phyloP scores from a whole-genome alignment of 2,888 invertebrate species.

The Caenorhabditis afra region DNA sequence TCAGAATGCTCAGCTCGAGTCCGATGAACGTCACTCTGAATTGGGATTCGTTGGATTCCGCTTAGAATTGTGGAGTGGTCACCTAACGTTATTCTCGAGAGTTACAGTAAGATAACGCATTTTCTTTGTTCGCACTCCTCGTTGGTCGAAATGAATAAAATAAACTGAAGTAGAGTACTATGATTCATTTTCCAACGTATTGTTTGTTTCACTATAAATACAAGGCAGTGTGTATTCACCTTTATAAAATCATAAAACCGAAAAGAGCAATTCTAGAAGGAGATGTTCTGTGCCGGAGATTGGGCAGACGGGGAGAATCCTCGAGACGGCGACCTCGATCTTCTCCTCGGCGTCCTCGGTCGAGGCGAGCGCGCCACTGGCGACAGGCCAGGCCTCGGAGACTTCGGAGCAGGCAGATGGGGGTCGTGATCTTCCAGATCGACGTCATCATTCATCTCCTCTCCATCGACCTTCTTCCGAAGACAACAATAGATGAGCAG shows the following conservation, averaged over 20 bases:
- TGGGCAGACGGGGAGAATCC: not conserved
- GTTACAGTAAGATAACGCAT: not conserved
- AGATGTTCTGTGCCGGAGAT: not conserved
- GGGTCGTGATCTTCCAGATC: not conserved
- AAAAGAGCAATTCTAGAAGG: too few species aligned
- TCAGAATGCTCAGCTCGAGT: not conserved
- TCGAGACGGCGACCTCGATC: not conserved
- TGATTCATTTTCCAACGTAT: too few species aligned
- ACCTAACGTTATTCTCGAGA: not conserved
- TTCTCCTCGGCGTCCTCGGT: not conserved
- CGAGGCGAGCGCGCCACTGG: not conserved
- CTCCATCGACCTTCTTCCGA: not conserved
- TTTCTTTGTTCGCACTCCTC: not conserved
- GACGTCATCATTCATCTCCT: not conserved
- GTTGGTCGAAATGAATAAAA: not conserved
- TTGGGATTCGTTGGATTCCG: too few species aligned
- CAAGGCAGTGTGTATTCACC: too few species aligned
- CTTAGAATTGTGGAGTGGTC: too few species aligned
- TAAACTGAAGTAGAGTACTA: too few species aligned
- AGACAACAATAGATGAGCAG: slow-evolving; percentile 1
- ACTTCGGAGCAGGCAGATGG: too few species aligned
- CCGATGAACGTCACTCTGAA: slow-evolving; percentile 5
- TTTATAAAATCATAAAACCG: too few species aligned
- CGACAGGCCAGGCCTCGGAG: not conserved
- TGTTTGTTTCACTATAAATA: too few species aligned